Conservation (phyloP, 1,140 invertebrate species). For the Drusus annulatus region DNA sequence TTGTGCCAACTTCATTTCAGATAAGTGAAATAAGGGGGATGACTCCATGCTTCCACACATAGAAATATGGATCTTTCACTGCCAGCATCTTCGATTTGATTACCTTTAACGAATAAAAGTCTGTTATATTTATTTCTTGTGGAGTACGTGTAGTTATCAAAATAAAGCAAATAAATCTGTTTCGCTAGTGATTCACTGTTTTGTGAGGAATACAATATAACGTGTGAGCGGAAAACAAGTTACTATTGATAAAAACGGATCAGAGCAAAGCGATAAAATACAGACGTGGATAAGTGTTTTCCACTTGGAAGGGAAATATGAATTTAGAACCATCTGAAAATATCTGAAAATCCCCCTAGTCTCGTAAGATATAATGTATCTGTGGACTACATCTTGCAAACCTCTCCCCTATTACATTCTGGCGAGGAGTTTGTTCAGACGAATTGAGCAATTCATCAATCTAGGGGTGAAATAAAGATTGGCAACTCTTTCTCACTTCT, state of each 20-base stretch:
- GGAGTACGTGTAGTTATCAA: background rate
- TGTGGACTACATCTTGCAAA: too few species aligned
- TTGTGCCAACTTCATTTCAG: too few species aligned
- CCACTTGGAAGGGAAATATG: constrained; percentile 2
- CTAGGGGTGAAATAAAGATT: constrained; percentile 1
- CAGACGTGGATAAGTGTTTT: constrained; percentile 26
- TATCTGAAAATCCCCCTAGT: background rate
- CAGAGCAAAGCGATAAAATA: constrained; percentile 6
- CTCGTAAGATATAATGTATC: too few species aligned
- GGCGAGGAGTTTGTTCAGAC: constrained; percentile 20
- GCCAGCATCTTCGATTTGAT: too few species aligned
- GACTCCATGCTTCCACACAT: too few species aligned
- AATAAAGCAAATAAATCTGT: background rate
- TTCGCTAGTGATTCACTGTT: background rate
- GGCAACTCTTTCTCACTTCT: background rate
- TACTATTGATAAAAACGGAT: background rate
- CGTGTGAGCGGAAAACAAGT: background rate
- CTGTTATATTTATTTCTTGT: too few species aligned
- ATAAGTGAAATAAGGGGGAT: too few species aligned
- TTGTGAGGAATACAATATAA: background rate
- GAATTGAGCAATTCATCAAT: constrained; percentile 34
- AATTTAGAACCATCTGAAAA: constrained; percentile 9
- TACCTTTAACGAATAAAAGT: too few species aligned
- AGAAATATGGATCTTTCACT: too few species aligned
- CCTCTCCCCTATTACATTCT: background rate